Conservation (phyloP, 2,797 vertebrate species). For the Leucoraja ocellata region DNA sequence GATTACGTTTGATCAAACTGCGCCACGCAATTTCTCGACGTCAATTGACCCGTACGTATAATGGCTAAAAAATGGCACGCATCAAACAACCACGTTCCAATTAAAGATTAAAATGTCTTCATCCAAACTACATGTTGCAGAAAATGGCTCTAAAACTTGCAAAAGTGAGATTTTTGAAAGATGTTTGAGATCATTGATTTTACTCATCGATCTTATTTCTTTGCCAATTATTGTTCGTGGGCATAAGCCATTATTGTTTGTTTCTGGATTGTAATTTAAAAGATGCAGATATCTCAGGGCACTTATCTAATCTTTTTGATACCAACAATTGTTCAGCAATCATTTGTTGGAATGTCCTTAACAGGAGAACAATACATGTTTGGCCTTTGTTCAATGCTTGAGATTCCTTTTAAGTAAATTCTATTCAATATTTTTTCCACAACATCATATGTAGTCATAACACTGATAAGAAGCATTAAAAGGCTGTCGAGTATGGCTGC, state of each 20-base stretch:
- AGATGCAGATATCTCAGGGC: too few species aligned
- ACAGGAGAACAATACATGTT: not conserved
- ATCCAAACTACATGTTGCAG: not conserved
- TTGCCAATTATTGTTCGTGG: slow-evolving; percentile 4
- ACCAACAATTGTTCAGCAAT: not conserved
- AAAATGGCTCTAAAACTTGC: not conserved
- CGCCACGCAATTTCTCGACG: not conserved
- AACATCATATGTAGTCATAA: not conserved
- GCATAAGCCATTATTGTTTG: not conserved
- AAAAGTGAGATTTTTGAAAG: not conserved
- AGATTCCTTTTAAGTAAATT: not conserved
- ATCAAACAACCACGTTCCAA: not conserved
- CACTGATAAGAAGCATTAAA: too few species aligned
- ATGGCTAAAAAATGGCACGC: not conserved
- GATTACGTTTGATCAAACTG: not conserved
- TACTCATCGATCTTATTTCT: not conserved
- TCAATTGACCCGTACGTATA: not conserved
- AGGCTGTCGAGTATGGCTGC: too few species aligned
- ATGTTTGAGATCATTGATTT: not conserved
- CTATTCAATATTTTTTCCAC: not conserved
- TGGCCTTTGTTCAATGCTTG: not conserved
- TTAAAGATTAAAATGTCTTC: not conserved
- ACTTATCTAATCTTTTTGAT: not conserved
- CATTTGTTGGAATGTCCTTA: not conserved
- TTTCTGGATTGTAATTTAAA: not conserved